Percentiles rank a stretch among this genome's conserved stretches.
Conservation (phyloP, 2,113 vertebrate genomes). For the zebrafish (Danio rerio) region DNA sequence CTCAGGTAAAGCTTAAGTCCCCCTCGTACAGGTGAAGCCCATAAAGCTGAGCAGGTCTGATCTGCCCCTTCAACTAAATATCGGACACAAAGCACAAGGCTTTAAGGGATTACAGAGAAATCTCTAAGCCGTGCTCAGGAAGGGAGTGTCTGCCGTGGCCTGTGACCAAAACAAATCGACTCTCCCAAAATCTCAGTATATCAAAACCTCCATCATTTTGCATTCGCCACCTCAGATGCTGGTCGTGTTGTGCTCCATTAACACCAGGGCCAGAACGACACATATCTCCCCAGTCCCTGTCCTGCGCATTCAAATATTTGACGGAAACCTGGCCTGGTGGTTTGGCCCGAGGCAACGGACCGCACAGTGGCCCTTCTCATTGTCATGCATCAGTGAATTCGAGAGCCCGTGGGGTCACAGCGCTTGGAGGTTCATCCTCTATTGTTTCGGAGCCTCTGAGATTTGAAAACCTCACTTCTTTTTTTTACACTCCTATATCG, state of each 20-base stretch:
- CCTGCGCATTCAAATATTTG: slow-evolving; percentile 1
- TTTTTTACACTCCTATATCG: slow-evolving; percentile 16
- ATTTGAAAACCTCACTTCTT: slow-evolving; percentile 50
- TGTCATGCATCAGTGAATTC: slow-evolving; percentile 63
- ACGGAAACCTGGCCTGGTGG: slow-evolving; percentile 20
- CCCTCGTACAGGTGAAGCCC: slow-evolving; percentile 24
- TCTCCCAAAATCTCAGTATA: background rate
- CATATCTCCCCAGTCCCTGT: background rate
- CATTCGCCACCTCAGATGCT: background rate
- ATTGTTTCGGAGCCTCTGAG: slow-evolving; percentile 64
- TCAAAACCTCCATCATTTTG: background rate
- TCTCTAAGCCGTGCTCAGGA: slow-evolving; percentile 18
- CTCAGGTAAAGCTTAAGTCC: slow-evolving; percentile 38
- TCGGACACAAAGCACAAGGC: slow-evolving; percentile 46
- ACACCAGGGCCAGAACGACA: background rate
- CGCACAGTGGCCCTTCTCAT: slow-evolving; percentile 55
- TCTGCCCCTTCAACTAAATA: slow-evolving; percentile 55
- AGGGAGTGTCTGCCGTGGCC: slow-evolving; percentile 17
- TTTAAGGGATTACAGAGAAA: slow-evolving; percentile 45
- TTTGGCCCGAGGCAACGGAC: slow-evolving; percentile 45
- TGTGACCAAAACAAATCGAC: background rate
- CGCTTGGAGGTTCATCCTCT: slow-evolving; percentile 59
- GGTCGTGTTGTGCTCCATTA: background rate
- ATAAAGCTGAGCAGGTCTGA: slow-evolving; percentile 27
- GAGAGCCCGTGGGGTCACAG: slow-evolving; percentile 58